Conservation (phyloP, 1,140 invertebrate species). For the Parasteatoda tepidariorum region DNA sequence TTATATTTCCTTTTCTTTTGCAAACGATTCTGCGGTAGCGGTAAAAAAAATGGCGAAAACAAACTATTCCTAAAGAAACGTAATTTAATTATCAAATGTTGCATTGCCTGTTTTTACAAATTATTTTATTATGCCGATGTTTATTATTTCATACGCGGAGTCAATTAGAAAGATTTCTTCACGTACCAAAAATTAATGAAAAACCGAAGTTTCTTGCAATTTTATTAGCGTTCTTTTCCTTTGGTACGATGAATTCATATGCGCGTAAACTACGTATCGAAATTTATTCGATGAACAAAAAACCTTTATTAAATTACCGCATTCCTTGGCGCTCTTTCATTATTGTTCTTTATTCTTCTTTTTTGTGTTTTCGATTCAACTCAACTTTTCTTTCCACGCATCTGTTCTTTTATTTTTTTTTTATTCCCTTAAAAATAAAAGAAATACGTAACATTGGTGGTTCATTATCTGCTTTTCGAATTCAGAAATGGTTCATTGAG, state of each 20-base stretch:
- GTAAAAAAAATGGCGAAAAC: background rate
- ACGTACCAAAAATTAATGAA: slow-evolving; percentile 30
- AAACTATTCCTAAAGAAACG: background rate
- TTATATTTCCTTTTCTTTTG: background rate
- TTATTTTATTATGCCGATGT: slow-evolving; percentile 27
- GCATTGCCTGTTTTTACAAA: slow-evolving; percentile 12
- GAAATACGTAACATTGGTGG: no score
- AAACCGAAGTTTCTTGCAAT: slow-evolving; percentile 1
- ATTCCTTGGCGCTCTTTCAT: background rate
- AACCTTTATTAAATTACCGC: slow-evolving; percentile 39
- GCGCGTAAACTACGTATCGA: slow-evolving; percentile 38
- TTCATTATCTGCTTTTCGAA: background rate
- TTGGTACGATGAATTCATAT: background rate
- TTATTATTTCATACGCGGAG: slow-evolving; percentile 21
- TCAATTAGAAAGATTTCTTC: slow-evolving; percentile 35
- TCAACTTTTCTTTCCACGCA: background rate
- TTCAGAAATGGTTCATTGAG: background rate
- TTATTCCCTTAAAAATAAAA: background rate
- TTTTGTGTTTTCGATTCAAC: background rate
- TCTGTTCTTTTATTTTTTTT: background rate
- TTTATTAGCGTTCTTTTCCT: slow-evolving; percentile 7
- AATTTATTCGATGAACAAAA: slow-evolving; percentile 21
- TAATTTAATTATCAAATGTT: slow-evolving; percentile 49
- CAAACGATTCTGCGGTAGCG: background rate
- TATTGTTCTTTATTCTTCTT: slow-evolving; percentile 1